phyloP scores from a whole-genome alignment of 2,797 vertebrate genomes.

The Prionace glauca region DNA sequence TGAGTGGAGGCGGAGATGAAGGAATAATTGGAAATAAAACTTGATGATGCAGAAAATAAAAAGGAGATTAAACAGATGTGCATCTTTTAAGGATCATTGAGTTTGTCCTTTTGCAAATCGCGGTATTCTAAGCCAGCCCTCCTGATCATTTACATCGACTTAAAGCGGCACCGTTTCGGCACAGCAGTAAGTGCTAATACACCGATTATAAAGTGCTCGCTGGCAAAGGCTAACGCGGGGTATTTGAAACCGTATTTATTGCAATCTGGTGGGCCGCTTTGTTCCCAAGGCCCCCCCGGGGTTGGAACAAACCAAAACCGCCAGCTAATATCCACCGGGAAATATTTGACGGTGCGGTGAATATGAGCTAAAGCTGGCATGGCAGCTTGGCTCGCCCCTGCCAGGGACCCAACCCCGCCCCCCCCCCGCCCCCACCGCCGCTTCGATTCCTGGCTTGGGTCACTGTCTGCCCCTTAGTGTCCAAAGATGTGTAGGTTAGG shows the following conservation, averaged over 20 bases:
- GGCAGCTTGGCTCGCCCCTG: too few relatives aligned
- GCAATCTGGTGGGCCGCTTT: not conserved
- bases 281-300: not conserved
- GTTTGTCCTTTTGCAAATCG: constrained; percentile 62
- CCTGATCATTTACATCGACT: constrained; percentile 33
- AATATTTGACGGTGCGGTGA: too few relatives aligned
- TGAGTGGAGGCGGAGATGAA: constrained; percentile 45
- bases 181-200: not conserved
- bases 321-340: not conserved
- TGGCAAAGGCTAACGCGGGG: not conserved
- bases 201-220: not conserved
- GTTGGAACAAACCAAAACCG: not conserved
- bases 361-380: too few relatives aligned
- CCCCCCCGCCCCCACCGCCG: too few relatives aligned
- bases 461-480: too few relatives aligned
- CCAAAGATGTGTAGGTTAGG: too few relatives aligned
- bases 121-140: constrained; percentile 13
- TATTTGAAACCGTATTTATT: not conserved
- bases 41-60: constrained; percentile 92
- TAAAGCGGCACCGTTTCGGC: constrained; percentile 6
- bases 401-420: too few relatives aligned
- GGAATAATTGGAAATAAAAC: constrained; percentile 86
- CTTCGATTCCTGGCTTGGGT: too few relatives aligned
- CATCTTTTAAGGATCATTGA: constrained; percentile 81
- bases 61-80: constrained; percentile 89